Evolutionary conservation across 2,888 invertebrate genomes (phyloP), one percentile per base, ranked within the genome.

Genomic region (Prenolepis imparis): DNA sequence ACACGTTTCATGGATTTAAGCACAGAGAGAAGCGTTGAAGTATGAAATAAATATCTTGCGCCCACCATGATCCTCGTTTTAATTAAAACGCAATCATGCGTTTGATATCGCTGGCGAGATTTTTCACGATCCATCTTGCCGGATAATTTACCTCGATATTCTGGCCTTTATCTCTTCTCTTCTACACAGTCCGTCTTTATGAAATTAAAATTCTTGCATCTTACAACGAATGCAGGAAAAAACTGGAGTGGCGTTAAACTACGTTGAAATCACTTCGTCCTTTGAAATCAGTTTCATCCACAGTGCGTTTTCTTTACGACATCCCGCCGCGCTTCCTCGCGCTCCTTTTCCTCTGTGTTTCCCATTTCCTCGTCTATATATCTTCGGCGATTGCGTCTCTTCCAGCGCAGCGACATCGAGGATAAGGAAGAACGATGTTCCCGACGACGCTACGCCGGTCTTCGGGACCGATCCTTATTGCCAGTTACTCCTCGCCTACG

Each of bases 1-100:
- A 82, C 84, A 83, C 87, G 86, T 88, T 90, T 87, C 88, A 88
- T 86, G 84, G 88, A 91, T 86, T 88, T 81, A 84, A 78, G 86
- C 85, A 41, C 74, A 66, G 59, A 67, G 59, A 67, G 88, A 52
- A 87, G 90, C 89, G 92, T 89, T 91, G 91, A 92, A 91, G 91
- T 91, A 92, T 92, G 91, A 92, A 93, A 93, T 93, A 93, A 93
- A 93, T 93, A 93, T 93, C 93, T 93, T 93, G 90, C 93, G 91
- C 91, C 91, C 88, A 86, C 75, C 86, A 83, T 92, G 89, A 93
- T 92, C 91, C 92, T 80, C 80, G 91, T 85, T 93, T 93, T 93
- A 93, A 93, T 93, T 93, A 93, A 93, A 93, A 93, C 90, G 93
- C 93, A 91, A 93, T 93, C 93, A 91, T 87, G 87, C 88, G 89